phyloP scores from a whole-genome alignment of 2,888 invertebrate genomes.

The Digitonthophagus gazella region DNA sequence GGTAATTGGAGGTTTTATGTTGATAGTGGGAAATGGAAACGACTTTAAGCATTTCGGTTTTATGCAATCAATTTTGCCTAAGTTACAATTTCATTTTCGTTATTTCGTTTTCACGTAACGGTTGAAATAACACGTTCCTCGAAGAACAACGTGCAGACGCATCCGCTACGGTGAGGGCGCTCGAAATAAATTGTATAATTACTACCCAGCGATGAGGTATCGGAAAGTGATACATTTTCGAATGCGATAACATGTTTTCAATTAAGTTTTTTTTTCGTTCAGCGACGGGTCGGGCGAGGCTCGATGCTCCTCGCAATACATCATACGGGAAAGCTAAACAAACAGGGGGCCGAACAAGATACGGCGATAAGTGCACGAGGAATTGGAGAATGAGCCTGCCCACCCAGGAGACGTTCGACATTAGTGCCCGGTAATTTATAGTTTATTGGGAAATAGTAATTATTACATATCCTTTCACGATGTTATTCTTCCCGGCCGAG shows the following conservation, averaged over 20 bases:
- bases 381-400: constrained; percentile 47
- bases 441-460: constrained; percentile 47
- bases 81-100: background rate
- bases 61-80: constrained; percentile 1
- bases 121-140: background rate
- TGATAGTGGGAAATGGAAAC: background rate
- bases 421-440: constrained; percentile 45
- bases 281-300: constrained; percentile 6
- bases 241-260: constrained; percentile 26
- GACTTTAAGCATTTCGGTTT: background rate
- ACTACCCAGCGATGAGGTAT: constrained; percentile 5
- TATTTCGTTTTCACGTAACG: background rate
- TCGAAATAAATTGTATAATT: constrained; percentile 14
- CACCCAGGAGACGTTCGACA: constrained; percentile 47
- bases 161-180: constrained; percentile 4
- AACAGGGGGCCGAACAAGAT: constrained; percentile 46
- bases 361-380: constrained; percentile 42
- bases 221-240: constrained; percentile 23
- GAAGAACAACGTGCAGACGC: background rate
- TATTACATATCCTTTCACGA: constrained; percentile 43
- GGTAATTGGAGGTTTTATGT: constrained; percentile 7
- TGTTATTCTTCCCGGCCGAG: constrained; percentile 25
- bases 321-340: constrained; percentile 43
- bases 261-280: constrained; percentile 24
- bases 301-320: constrained; percentile 37